phyloP scores from a whole-genome alignment of 1,140 invertebrate species.

The Drosophila ambigua region DNA sequence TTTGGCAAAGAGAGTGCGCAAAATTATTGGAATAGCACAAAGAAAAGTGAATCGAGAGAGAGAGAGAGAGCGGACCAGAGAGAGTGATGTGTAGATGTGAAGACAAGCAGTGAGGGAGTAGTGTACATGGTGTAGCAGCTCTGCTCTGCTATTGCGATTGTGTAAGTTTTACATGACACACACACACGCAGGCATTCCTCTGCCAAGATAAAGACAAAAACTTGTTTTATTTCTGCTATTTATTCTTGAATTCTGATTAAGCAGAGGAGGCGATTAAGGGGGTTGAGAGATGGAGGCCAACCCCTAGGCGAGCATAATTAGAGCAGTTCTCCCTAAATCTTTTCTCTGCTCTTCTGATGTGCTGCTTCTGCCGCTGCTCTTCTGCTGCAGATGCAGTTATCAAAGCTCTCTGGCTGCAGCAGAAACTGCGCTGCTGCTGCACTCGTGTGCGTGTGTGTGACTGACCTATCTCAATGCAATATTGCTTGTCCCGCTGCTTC shows the following conservation, averaged over 20 bases:
- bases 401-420: slow-evolving; percentile 48
- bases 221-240: slow-evolving; percentile 56
- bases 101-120: too few species aligned
- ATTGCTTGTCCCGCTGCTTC: slow-evolving; percentile 57
- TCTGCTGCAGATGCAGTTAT: slow-evolving; percentile 24
- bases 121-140: slow-evolving; percentile 2
- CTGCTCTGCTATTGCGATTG: slow-evolving; percentile 48
- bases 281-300: slow-evolving; percentile 17
- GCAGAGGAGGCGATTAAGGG: not conserved
- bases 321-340: slow-evolving; percentile 46
- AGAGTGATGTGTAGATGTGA: slow-evolving; percentile 9
- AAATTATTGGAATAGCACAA: slow-evolving; percentile 79
- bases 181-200: not conserved
- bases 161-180: slow-evolving; percentile 70
- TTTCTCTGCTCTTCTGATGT: too few species aligned
- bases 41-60: slow-evolving; percentile 76
- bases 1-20: slow-evolving; percentile 11
- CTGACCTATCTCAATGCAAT: slow-evolving; percentile 84
- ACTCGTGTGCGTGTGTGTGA: slow-evolving; percentile 67
- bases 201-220: slow-evolving; percentile 47
- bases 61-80: slow-evolving; percentile 7
- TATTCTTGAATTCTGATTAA: slow-evolving; percentile 15
- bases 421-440: slow-evolving; percentile 53
- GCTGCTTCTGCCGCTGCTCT: slow-evolving; percentile 29
- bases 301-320: slow-evolving; percentile 63